phyloP scores from a whole-genome alignment of 2,888 invertebrate genomes.

The Mesoligia furuncula region DNA sequence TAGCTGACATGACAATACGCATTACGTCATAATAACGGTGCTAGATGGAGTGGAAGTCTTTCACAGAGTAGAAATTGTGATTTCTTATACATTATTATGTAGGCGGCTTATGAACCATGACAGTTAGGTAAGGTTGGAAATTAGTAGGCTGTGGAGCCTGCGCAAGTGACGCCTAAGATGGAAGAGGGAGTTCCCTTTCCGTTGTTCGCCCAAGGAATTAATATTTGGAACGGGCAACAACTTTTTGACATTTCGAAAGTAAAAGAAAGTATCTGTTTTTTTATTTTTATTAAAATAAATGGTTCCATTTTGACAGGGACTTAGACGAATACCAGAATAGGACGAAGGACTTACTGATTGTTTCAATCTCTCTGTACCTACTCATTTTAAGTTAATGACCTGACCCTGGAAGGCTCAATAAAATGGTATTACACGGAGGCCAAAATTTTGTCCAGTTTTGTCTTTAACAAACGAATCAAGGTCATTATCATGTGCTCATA shows the following conservation, averaged over 20 bases:
- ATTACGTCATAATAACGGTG: conserved; percentile 56
- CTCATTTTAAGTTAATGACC: not conserved
- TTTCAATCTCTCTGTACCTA: not conserved
- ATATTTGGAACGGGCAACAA: not conserved
- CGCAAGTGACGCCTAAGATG: not conserved
- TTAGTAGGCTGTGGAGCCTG: not conserved
- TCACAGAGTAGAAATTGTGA: conserved; percentile 48
- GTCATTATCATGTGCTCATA: not conserved
- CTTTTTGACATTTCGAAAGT: not conserved
- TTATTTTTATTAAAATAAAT: not conserved
- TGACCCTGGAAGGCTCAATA: not conserved
- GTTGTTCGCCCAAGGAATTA: not conserved
- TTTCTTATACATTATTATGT: conserved; percentile 48
- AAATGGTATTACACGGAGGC: not conserved
- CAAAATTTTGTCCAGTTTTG: not conserved
- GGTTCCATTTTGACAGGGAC: not conserved
- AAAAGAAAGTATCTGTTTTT: not conserved
- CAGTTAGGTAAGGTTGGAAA: conserved; percentile 27
- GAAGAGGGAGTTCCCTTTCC: not conserved
- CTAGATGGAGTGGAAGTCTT: conserved; percentile 46
- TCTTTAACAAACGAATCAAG: not conserved
- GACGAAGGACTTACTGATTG: not conserved
- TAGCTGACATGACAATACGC: conserved; percentile 55
- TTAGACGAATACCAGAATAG: not conserved
- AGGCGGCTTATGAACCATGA: conserved; percentile 36